Percentiles rank a stretch among this genome's conserved stretches.
phyloP scores from a whole-genome alignment of 2,888 invertebrate species.

The Dasypogon diadema region DNA sequence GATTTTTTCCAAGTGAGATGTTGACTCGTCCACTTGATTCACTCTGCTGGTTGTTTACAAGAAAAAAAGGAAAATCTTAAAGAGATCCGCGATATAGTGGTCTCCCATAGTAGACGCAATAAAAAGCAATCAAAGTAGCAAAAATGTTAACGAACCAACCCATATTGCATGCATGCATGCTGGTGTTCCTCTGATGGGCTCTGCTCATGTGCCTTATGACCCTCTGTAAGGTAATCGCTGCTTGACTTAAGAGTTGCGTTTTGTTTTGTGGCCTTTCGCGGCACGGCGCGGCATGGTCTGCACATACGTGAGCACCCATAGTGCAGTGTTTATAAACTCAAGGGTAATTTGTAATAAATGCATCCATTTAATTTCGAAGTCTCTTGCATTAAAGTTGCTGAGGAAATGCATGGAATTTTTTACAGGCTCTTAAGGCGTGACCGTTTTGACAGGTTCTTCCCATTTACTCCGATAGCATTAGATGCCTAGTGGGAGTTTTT shows the following conservation, averaged over 20 bases:
- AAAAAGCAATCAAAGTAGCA: slow-evolving; percentile 35
- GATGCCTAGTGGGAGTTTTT: neutral
- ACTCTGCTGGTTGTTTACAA: slow-evolving; percentile 12
- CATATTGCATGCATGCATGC: neutral
- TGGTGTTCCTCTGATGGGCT: neutral
- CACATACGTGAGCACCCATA: neutral
- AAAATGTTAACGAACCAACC: slow-evolving; percentile 19
- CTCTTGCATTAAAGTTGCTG: neutral
- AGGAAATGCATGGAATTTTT: neutral
- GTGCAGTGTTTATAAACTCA: slow-evolving; percentile 27
- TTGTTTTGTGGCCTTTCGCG: neutral
- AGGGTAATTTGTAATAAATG: slow-evolving; percentile 38
- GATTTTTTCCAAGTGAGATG: slow-evolving; percentile 33
- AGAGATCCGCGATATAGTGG: slow-evolving; percentile 19
- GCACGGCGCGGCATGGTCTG: neutral
- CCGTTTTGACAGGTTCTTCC: slow-evolving; percentile 29
- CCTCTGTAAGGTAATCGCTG: slow-evolving; percentile 8
- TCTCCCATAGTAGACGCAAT: slow-evolving; percentile 16
- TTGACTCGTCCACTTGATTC: slow-evolving; percentile 36
- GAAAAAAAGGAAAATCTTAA: neutral
- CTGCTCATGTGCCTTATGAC: slow-evolving; percentile 24
- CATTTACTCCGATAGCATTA: slow-evolving; percentile 2
- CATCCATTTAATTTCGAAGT: slow-evolving; percentile 27
- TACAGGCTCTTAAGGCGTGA: neutral
- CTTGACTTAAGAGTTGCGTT: neutral